Evolutionary conservation across 2,797 vertebrate species (phyloP), one percentile per base, ranked within the genome.

Genomic region (Gallinago stenura): DNA sequence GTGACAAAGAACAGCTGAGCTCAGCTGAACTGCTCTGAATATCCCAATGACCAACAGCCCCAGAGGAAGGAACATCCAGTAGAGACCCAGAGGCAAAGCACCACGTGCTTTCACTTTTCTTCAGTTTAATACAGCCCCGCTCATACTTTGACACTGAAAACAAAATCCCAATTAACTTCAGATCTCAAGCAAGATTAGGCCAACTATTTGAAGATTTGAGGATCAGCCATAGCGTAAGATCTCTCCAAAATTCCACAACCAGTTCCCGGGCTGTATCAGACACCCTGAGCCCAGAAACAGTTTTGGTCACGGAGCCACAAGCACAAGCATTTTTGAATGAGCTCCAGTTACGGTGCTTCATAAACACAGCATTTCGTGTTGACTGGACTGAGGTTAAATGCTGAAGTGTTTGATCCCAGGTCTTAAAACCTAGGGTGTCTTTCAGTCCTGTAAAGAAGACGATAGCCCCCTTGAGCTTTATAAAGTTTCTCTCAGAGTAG

Each of bases 1-100:
- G 75, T 83, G 89, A 84, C 88, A 90, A 93, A 80, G 90, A 91
- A 51, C 87, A 87, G 91, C 62, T 61, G 50, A 70, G 80, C 50
- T 56, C 51, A 17, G 33, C 6, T 3, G 33, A 48, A 15, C 51
- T 21, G 28, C 2, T 25, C 37, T 33, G 7, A 7, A 75, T 35
- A 45, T 26, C 39, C 83, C 70, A 48, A 73, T 78, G 84, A 85
- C 2, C 10, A 33, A 54, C 2, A 46, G 39, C 19, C 3, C 54
- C 10, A 35, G 69, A 20, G 45, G 41, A 33, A 31, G 30, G 41
- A 43, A 37, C 54, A 7, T 7, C 24, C 10, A 41, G 13, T 9
- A 58, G 35, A 15, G 60, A 64, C 46, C 9, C 2, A 37, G 61
- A 22, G 71, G 57, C 6, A 1, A 7, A 43, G 66, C 86, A 69